Base-by-base conservation (phyloP, 2,888 invertebrate species). In the Orthonevra nobilis region DNA sequence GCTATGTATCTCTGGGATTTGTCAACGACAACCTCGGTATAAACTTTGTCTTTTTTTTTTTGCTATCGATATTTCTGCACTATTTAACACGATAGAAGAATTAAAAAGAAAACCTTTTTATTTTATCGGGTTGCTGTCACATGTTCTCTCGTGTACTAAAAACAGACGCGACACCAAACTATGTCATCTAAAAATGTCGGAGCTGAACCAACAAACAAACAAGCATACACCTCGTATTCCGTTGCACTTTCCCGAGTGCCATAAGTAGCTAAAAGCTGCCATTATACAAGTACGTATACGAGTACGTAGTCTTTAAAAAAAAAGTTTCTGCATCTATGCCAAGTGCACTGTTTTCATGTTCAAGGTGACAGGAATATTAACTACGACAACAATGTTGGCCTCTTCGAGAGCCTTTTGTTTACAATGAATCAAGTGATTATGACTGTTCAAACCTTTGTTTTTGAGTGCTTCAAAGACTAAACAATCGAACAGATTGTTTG, bases 331-430 rank as follows among this genome's bases (percentile, higher is more conserved):
- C 58, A 72, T 66, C 73, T 56, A 68, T 79, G 79, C 79, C 79
- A 79, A 79, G 79, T 79, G 79, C 79, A 73, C 54, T 56, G 42
- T 79, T 73, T 79, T 79, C 79, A 79, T 79, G 79, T 79, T 79
- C 79, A 79, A 79, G 79, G 79, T 79, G 73, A 73, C 73, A 73
- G 54, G 73, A 79, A 52, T 68, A 72, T 72, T 77, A 69, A 58
- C 72, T 64, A 60, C 34, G 60, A 20, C 60, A 38, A 46, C 44
- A 73, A 40, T 15, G 17, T 10, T 9, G 15, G 10, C 46, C 5
- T 19, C 50, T 64, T 48, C 72, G 58, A 56, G 36, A 48, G 36
- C 54, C 74, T 66, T 72, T 77, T 72, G 46, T 64, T 66, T 64
- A 32, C 44, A 32, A 60, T 72, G 44, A 19, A 40, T 56, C 32